Evolutionary conservation across 2,888 invertebrate genomes (phyloP).

Genomic region (Odontocolon sp.): DNA sequence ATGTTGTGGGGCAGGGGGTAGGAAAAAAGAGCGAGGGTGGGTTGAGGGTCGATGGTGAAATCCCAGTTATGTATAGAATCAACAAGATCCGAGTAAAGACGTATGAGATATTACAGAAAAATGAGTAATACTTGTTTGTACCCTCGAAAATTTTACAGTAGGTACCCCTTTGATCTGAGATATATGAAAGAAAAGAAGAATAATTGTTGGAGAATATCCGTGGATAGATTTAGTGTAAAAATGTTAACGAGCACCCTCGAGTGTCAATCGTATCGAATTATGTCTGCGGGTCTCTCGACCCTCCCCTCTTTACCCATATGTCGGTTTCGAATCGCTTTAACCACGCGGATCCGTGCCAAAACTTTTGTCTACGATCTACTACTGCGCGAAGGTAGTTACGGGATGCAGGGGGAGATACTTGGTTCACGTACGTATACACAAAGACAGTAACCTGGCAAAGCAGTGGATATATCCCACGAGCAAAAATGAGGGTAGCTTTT

Average conservation of each 20-base stretch:
- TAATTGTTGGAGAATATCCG: neutral
- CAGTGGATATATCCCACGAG: slow-evolving; percentile 32
- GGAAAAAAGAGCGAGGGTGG: slow-evolving; percentile 1
- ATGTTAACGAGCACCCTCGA: slow-evolving; percentile 52
- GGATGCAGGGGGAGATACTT: slow-evolving; percentile 63
- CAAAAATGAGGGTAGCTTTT: slow-evolving; percentile 53
- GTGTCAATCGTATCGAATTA: slow-evolving; percentile 43
- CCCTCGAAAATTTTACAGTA: neutral
- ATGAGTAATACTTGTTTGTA: neutral
- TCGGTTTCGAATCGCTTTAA: slow-evolving; percentile 75
- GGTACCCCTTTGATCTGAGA: slow-evolving; percentile 16
- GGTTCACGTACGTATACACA: slow-evolving; percentile 1
- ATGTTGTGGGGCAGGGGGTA: too few species aligned
- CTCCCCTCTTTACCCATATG: slow-evolving; percentile 68
- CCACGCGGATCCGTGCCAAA: slow-evolving; percentile 62
- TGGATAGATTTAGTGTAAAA: neutral
- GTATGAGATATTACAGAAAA: too few species aligned
- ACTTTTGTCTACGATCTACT: slow-evolving; percentile 38
- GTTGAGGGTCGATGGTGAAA: neutral
- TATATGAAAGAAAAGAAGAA: neutral
- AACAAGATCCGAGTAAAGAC: too few species aligned
- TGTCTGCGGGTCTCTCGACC: slow-evolving; percentile 5
- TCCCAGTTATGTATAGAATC: too few species aligned
- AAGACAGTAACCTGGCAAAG: neutral
- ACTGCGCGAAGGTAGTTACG: slow-evolving; percentile 55